Evolutionary conservation across 2,888 invertebrate genomes (phyloP), one percentile per base, ranked within the genome.

Genomic region (Actias luna): DNA sequence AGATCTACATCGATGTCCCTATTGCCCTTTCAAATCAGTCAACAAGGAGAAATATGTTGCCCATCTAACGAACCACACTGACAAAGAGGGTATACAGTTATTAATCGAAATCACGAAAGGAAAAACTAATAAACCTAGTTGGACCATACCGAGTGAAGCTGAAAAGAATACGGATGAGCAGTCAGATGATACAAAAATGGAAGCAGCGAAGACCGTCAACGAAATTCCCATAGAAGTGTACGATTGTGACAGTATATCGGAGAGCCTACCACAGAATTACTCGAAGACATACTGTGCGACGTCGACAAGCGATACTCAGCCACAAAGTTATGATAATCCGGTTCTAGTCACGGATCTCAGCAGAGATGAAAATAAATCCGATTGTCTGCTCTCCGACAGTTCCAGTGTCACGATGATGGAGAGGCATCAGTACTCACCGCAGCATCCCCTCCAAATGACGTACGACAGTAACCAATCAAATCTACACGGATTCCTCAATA

Each of bases 11-110:
- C 88, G 93, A 5, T 95, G 95, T 73, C 86, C 91, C 0, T 91
- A 93, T 72, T 95, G 95, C 72, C 85, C 93, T 35, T 95, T 94
- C 79, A 93, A 94, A 70, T 93, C 95, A 0, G 93, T 96, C 58
- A 96, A 92, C 79, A 94, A 94, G 79, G 94, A 94, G 18, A 94
- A 94, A 76, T 95, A 93, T 70, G 81, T 90, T 0, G 75, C 92
- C 0, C 95, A 95, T 74, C 83, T 94, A 62, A 86, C 89, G 4
- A 92, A 87, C 2, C 94, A 94, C 68, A 80, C 88, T 5, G 90
- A 93, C 64, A 88, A 93, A 72, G 90, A 91, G 71, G 87, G 85
- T 8, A 80, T 89, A 59, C 83, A 88, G 39, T 69, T 87, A 0
- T 75, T 90, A 8, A 77, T 88, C 25, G 87, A 89, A 71, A 84